phyloP scores from a whole-genome alignment of 23 tunicate genomes.

The Ascidia mentula region DNA sequence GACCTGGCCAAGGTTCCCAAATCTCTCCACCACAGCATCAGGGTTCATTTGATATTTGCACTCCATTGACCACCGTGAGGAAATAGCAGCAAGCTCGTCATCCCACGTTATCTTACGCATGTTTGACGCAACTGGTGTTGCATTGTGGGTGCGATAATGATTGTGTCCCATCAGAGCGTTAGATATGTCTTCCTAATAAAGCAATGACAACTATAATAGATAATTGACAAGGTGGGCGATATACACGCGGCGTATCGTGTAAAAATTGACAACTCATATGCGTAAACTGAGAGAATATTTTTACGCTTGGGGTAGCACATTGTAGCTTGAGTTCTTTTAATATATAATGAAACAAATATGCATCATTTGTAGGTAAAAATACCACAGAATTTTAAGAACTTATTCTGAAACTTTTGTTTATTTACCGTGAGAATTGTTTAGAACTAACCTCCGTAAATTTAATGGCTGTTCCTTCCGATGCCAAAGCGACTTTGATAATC shows the following conservation, averaged over 20 bases:
- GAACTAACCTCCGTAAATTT: neutral
- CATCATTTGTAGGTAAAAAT: too few relatives aligned
- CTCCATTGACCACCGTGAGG: neutral
- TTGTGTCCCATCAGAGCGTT: constrained; percentile 14
- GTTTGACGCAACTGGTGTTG: constrained; percentile 17
- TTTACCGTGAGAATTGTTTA: too few relatives aligned
- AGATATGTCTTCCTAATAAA: neutral
- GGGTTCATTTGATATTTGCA: neutral
- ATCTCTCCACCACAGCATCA: neutral
- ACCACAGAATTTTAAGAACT: too few relatives aligned
- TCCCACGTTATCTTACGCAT: constrained; percentile 23
- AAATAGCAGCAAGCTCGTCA: neutral
- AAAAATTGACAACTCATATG: too few relatives aligned
- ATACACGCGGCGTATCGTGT: too few relatives aligned
- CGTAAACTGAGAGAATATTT: too few relatives aligned
- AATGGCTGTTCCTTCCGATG: neutral
- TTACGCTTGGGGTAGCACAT: too few relatives aligned
- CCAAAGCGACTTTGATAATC: neutral
- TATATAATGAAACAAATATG: too few relatives aligned
- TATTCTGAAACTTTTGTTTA: too few relatives aligned
- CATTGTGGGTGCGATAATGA: constrained; percentile 20
- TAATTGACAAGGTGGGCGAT: too few relatives aligned
- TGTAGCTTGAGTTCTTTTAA: too few relatives aligned
- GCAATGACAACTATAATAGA: too few relatives aligned
- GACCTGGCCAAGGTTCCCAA: constrained; percentile 11